Evolutionary conservation across 2,888 invertebrate species (phyloP), one percentile per base, ranked within the genome.

Genomic region (Megalurothrips usitatus): DNA sequence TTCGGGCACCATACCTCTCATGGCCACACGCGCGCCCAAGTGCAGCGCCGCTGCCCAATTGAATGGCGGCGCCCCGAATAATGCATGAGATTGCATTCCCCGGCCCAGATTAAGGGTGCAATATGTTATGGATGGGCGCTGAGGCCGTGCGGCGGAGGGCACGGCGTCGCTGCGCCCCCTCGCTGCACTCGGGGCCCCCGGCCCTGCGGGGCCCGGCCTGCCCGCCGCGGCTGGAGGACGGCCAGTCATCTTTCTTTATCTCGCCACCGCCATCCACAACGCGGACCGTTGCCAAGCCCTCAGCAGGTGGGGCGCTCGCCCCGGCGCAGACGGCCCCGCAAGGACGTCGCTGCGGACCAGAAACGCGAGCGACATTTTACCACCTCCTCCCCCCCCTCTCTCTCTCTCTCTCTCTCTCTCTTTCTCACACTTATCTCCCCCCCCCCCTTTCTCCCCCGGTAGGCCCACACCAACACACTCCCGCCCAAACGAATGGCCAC

Each of bases 51-150:
- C 58, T 17, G 58, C 58, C n/a, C 68, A 26, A 75, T 75, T 75
- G 68, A 75, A 75, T 75, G 58, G 34, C 58, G 58, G 19, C 14
- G 58, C 58, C 11, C 6, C 23, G 68, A 75, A 75, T 75, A 75
- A 75, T 75, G 26, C 68, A 75, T 75, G 68, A 75, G 68, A 75
- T 23, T 75, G 68, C 68, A 26, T 17, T 58, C 58, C 68, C 26
- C 58, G 58, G 58, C 0, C 68, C 68, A 75, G 68, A 75, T 75
- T 75, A 75, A 75, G 68, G 68, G 68, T 75, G 68, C 68, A 75
- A 75, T 75, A 75, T 75, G 68, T 75, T 75, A 75, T 75, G 68
- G 68, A 75, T 23, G 68, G 23, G 23, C 68, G 6, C 34, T 43
- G 34, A 43, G 6, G 34, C 34, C 34, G 34, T 6, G 34, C 34